Percentiles rank a stretch among this genome's conserved stretches.
These are phyloP conservation scores for Vanessa cardui DNA, from an alignment of 2,888 invertebrate species.

Conservation along the genomic window DNA sequence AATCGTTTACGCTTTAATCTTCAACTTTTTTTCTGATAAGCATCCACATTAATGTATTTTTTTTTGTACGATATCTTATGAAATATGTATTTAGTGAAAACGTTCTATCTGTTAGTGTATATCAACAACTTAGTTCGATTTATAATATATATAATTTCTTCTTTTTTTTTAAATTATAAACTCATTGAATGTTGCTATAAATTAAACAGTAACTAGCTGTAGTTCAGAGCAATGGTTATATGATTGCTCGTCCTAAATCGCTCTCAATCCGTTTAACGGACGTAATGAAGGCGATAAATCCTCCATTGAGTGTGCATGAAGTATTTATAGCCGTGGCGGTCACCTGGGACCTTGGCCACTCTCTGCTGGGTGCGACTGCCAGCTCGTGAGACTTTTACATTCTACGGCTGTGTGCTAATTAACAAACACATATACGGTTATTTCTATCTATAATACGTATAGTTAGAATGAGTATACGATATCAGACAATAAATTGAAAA, in stretches of 20 bases:
- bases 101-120: not conserved
- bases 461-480: not conserved
- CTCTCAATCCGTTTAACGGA: constrained; percentile 47
- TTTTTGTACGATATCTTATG: not conserved
- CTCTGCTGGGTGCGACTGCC: constrained; percentile 49
- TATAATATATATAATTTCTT: constrained; percentile 11
- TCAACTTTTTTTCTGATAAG: not conserved
- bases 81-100: not conserved
- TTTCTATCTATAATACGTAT: not conserved
- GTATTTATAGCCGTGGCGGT: constrained; percentile 69
- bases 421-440: constrained; percentile 18
- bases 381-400: constrained; percentile 58
- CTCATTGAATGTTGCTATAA: constrained; percentile 29
- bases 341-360: constrained; percentile 67
- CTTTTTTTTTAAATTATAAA: not conserved
- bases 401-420: constrained; percentile 41
- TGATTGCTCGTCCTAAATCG: constrained; percentile 44
- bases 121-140: not conserved
- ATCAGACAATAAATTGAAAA: too few relatives aligned
- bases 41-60: too few relatives aligned
- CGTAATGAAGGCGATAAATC: constrained; percentile 68
- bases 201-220: constrained; percentile 27
- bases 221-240: constrained; percentile 29
- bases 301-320: constrained; percentile 62
- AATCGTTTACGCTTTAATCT: not conserved